Evolutionary conservation across 2,888 invertebrate species (phyloP).

Genomic region (Dynastes hyllus): DNA sequence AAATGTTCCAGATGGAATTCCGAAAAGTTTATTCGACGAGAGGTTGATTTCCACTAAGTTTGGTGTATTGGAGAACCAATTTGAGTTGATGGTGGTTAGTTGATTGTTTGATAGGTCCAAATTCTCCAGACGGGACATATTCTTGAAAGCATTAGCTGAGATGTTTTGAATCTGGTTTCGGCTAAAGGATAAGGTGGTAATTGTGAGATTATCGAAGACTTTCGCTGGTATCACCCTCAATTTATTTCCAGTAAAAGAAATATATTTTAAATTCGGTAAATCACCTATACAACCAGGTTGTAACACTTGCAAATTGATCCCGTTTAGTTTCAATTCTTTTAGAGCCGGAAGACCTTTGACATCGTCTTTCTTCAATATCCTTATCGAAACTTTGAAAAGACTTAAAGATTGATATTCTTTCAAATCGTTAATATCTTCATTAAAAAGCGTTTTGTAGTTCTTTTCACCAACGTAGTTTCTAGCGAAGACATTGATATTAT

Average conservation of each 20-base stretch:
- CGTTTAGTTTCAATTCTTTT: conserved; percentile 1
- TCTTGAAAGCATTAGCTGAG: neutral
- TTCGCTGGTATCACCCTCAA: neutral
- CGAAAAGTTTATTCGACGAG: neutral
- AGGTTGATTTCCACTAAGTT: neutral
- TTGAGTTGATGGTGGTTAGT: neutral
- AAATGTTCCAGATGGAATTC: neutral
- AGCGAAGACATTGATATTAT: conserved; percentile 14
- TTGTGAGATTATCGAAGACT: conserved; percentile 8
- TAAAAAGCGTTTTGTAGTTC: conserved; percentile 14
- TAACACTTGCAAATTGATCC: neutral
- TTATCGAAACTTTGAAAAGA: neutral
- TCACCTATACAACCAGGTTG: conserved; percentile 1
- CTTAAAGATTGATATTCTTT: conserved; percentile 9
- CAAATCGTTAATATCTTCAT: conserved; percentile 1
- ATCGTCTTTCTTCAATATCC: neutral
- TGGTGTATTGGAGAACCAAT: conserved; percentile 6
- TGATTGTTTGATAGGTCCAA: neutral
- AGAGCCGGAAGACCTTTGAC: neutral
- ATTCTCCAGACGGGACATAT: neutral
- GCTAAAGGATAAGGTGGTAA: neutral
- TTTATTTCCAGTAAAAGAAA: neutral
- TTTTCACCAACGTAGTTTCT: neutral
- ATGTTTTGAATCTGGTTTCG: conserved; percentile 11
- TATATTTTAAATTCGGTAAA: neutral